Percentiles rank a stretch among this genome's conserved stretches.
Evolutionary conservation across 2,797 vertebrate genomes (phyloP).

Genomic region (Okamejei kenojei): DNA sequence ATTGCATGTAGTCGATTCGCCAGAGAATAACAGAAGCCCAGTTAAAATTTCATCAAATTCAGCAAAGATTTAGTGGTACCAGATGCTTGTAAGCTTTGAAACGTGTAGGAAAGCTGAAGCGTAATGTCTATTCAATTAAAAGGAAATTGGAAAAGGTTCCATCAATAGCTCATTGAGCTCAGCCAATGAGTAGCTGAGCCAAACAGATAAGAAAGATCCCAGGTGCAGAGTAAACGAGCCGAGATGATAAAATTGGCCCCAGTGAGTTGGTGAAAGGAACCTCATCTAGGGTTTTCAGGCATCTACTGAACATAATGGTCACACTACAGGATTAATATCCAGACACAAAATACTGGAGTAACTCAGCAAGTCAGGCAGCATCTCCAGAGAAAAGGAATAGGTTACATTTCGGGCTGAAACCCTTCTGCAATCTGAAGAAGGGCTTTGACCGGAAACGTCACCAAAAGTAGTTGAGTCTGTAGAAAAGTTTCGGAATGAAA

Average conservation of each 20-base stretch:
- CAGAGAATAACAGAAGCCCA: background rate
- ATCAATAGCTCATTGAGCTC: background rate
- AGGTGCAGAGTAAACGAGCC: background rate
- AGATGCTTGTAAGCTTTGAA: background rate
- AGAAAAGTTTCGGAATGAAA: too few relatives aligned
- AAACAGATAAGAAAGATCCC: background rate
- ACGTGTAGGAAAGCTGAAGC: background rate
- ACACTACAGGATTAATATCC: too few relatives aligned
- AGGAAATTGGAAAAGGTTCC: background rate
- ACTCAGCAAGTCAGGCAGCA: too few relatives aligned
- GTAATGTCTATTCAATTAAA: background rate
- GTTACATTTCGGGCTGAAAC: too few relatives aligned
- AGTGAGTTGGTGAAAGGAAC: background rate
- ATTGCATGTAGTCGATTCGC: background rate
- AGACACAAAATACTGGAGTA: too few relatives aligned
- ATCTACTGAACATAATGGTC: too few relatives aligned
- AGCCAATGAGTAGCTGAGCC: background rate
- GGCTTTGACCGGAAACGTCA: too few relatives aligned
- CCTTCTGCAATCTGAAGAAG: too few relatives aligned
- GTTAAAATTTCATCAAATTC: constrained; percentile 29
- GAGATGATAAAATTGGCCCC: background rate
- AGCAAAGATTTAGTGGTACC: background rate
- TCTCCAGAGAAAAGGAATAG: too few relatives aligned
- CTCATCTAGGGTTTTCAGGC: background rate
- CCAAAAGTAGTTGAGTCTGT: too few relatives aligned